These are phyloP conservation scores for Ips nitidus DNA, from an alignment of 1,140 invertebrate genomes.

Conservation along the genomic window DNA sequence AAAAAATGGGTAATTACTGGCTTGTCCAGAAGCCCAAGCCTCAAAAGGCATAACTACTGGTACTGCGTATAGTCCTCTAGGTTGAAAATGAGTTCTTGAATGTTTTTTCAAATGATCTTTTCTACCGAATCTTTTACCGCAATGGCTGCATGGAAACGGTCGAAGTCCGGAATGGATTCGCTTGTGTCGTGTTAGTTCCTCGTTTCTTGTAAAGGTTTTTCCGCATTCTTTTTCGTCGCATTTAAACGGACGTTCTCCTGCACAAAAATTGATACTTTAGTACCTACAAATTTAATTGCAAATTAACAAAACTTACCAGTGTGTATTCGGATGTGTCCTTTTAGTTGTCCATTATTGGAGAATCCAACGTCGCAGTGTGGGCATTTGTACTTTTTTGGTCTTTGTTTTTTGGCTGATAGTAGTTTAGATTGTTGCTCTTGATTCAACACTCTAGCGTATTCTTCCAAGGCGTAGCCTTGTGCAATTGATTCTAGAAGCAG, in stretches of 20 bases:
- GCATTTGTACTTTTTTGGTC: constrained; percentile 87
- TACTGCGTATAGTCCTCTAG: constrained; percentile 48
- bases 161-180: constrained; percentile 84
- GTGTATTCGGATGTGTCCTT: constrained; percentile 88
- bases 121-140: constrained; percentile 85
- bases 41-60: constrained; percentile 50
- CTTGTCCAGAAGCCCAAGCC: constrained; percentile 42
- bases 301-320: constrained; percentile 64
- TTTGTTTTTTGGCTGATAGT: constrained; percentile 68
- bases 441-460: constrained; percentile 65
- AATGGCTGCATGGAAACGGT: constrained; percentile 76
- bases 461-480: constrained; percentile 62
- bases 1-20: constrained; percentile 37
- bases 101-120: constrained; percentile 89
- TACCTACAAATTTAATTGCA: background rate
- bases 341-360: constrained; percentile 90
- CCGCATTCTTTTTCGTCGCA: constrained; percentile 82
- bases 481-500: constrained; percentile 56
- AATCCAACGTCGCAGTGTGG: constrained; percentile 87
- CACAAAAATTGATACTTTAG: constrained; percentile 39
- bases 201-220: constrained; percentile 90
- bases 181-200: constrained; percentile 88
- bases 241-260: constrained; percentile 82
- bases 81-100: constrained; percentile 66
- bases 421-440: constrained; percentile 67